Evolutionary conservation across 64 coral and sea anemone genomes (phyloP).

Genomic region (Pachyseris speciosa): DNA sequence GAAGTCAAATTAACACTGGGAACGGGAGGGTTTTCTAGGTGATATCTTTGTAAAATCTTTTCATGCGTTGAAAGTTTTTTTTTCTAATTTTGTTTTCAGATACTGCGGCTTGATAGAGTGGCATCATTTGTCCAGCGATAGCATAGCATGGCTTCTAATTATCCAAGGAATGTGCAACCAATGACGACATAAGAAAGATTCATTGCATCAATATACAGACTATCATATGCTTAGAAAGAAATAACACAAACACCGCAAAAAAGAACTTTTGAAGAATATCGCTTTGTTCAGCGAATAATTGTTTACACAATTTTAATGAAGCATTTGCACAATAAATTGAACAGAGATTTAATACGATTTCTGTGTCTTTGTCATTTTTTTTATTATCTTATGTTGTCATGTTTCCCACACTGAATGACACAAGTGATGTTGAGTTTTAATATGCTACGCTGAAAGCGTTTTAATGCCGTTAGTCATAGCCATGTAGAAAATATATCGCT

Average conservation of each 20-base stretch:
- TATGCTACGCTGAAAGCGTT: too few relatives aligned
- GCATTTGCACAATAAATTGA: conserved; percentile 32
- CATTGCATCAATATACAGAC: neutral
- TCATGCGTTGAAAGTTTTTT: neutral
- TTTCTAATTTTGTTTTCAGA: neutral
- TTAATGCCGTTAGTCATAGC: too few relatives aligned
- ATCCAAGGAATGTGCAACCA: neutral
- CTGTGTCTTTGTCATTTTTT: neutral
- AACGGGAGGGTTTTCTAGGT: too few relatives aligned
- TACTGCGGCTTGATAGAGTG: neutral
- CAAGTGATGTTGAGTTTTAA: too few relatives aligned
- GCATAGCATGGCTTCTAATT: neutral
- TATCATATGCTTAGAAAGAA: conserved; percentile 9
- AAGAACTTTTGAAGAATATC: neutral
- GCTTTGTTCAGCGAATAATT: neutral
- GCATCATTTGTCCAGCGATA: neutral
- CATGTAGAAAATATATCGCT: too few relatives aligned
- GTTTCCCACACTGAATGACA: neutral
- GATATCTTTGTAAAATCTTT: too few relatives aligned
- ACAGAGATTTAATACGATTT: conserved; percentile 37
- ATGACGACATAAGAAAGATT: conserved; percentile 7
- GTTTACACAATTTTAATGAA: neutral
- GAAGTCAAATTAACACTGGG: too few relatives aligned
- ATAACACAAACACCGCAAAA: too few relatives aligned
- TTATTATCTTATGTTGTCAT: neutral